These are phyloP conservation scores for Bovichtus diacanthus DNA, from an alignment of 2,797 vertebrate species.

Conservation along the genomic window DNA sequence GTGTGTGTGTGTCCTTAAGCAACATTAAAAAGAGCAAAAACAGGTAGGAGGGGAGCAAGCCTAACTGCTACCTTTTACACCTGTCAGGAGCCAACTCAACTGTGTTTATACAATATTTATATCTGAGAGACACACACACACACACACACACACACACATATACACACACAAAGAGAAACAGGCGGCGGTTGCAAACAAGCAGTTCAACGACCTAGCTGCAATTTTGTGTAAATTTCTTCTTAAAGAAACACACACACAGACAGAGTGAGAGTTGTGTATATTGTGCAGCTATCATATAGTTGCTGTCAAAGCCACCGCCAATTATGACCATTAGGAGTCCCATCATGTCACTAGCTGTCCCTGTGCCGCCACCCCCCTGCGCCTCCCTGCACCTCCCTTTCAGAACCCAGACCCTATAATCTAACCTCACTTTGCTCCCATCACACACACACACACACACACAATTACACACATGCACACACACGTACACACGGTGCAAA, in stretches of 20 bases:
- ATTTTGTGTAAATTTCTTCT: constrained; percentile 99
- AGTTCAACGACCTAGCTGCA: constrained; percentile 91
- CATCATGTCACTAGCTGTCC: constrained; percentile 98
- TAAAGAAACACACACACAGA: constrained; percentile 84
- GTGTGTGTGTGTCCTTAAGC: constrained; percentile 43
- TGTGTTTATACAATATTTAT: constrained; percentile 77
- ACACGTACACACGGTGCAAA: constrained; percentile 23
- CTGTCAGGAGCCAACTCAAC: constrained; percentile 79
- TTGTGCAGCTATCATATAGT: constrained; percentile 96
- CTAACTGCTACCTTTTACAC: constrained; percentile 86
- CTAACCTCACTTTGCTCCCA: constrained; percentile 97
- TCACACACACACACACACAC: constrained; percentile 74
- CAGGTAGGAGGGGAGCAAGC: constrained; percentile 62
- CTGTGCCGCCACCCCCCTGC: constrained; percentile 86
- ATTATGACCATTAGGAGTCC: constrained; percentile 99
- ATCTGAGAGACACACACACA: constrained; percentile 46
- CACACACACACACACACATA: constrained; percentile 23
- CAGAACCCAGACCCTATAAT: constrained; percentile 92
- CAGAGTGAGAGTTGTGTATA: constrained; percentile 85
- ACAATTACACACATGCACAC: not conserved
- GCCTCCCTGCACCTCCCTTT: constrained; percentile 86
- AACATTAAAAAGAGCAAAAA: constrained; percentile 65
- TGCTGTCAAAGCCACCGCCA: constrained; percentile 98
- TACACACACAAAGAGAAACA: constrained; percentile 88
- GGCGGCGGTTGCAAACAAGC: constrained; percentile 80